Evolutionary conservation across 2,888 invertebrate species (phyloP), one percentile per base, ranked within the genome.

Genomic region (Himalopsyche japonica): DNA sequence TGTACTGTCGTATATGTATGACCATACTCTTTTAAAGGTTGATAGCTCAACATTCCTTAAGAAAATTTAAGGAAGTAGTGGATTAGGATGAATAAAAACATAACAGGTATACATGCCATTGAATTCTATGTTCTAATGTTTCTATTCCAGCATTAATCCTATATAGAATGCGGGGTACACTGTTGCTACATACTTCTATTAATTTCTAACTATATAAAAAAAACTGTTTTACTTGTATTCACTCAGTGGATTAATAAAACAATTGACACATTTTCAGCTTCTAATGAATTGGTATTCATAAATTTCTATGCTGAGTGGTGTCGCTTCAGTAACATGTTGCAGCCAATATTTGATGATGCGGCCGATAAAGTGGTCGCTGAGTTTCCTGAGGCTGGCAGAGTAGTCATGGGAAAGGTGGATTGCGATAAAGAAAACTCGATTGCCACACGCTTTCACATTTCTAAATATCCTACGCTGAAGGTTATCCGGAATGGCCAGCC

Each of bases 271-370:
- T 49, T 95, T 95, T 87, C 93, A 98, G 98, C 97, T 86, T 95
- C 96, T 86, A 97, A 98, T 94, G 99, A 99, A 93, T 92, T 99
- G 91, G 98, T 99, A 86, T 97, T 99, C 91, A 95, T 99, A 86
- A 99, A 99, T 92, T 99, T 99, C 92, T 99, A 99, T 92, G 99
- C 99, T 43, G 99, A 99, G 90, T 99, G 99, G 99, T 99, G 99
- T 92, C 95, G 97, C 89, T 99, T 99, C 93, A 99, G 99, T 92
- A 99, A 98, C 90, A 95, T 98, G 92, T 92, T 99, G 89, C 96
- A 97, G 90, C 99, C 99, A 15, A 96, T 99, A 89, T 99, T 98
- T 91, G 97, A 98, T 90, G 98, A 99, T 90, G 97, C 99, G 64
- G 96, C 98, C 12, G 96, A 96, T 88, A 97, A 96, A 92, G 94